These are phyloP conservation scores for Passerina amoena DNA, from an alignment of 2,113 vertebrate species.

Conservation along the genomic window DNA sequence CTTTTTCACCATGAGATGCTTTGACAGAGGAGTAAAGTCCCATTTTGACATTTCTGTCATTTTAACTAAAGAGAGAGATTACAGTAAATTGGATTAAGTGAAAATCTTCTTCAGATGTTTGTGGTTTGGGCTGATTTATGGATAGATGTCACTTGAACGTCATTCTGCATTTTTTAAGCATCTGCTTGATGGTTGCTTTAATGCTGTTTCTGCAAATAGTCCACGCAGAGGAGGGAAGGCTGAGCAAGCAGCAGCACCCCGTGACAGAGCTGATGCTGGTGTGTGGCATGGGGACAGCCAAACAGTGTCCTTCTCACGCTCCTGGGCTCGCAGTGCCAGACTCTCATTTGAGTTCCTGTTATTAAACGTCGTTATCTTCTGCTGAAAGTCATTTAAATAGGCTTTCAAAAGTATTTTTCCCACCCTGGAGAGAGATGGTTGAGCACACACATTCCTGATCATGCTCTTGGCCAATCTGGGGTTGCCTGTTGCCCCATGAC, in stretches of 20 bases:
- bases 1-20: slow-evolving; percentile 56
- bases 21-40: slow-evolving; percentile 69
- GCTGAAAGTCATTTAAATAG: neutral
- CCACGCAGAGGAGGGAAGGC: neutral
- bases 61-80: slow-evolving; percentile 70
- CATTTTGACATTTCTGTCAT: slow-evolving; percentile 68
- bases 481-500: neutral
- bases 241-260: slow-evolving; percentile 38
- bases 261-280: neutral
- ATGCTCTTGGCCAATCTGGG: neutral
- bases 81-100: slow-evolving; percentile 71
- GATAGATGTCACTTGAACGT: slow-evolving; percentile 69
- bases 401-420: neutral
- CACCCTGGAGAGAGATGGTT: neutral
- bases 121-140: slow-evolving; percentile 69
- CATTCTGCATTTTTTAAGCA: slow-evolving; percentile 63
- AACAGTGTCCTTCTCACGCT: neutral
- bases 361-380: neutral
- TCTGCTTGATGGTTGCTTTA: slow-evolving; percentile 57
- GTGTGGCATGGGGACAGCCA: neutral
- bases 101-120: slow-evolving; percentile 70
- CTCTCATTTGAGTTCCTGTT: neutral
- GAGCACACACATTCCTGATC: accelerated
- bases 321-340: neutral
- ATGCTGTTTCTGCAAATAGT: slow-evolving; percentile 45